A percentile compares a stretch with the other conserved stretches of the same genome.
These are phyloP conservation scores for Ctenochaetus hawaiiensis DNA, from an alignment of 2,797 vertebrate species.

Conservation along the genomic window DNA sequence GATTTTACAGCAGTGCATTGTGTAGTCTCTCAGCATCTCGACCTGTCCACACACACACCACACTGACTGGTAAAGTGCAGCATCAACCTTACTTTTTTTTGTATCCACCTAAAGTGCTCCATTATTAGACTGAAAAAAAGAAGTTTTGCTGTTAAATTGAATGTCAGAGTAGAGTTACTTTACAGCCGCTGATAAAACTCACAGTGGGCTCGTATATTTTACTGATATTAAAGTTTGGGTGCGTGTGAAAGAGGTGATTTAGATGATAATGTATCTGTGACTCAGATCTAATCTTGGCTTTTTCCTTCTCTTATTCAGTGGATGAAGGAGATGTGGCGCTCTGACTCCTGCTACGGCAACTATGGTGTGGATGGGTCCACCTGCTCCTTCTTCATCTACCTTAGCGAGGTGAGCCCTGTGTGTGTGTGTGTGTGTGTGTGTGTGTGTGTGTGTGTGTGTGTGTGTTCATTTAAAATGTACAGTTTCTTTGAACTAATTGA, in stretches of 20 bases:
- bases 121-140: slow-evolving; percentile 5
- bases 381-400: slow-evolving; percentile 99
- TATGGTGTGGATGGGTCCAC: slow-evolving; percentile 98
- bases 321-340: slow-evolving; percentile 99
- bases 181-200: slow-evolving; percentile 1
- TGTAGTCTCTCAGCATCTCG: slow-evolving; percentile 1
- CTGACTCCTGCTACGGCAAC: slow-evolving; percentile 93
- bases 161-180: not conserved
- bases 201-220: not conserved
- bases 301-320: slow-evolving; percentile 85
- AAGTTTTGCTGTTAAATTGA: not conserved
- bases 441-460: too few relatives aligned
- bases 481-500: too few relatives aligned
- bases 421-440: slow-evolving; percentile 1
- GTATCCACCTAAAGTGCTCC: not conserved
- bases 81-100: not conserved
- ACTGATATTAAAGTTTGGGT: slow-evolving; percentile 1
- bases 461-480: too few relatives aligned
- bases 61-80: slow-evolving; percentile 1
- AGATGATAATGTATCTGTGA: not conserved
- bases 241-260: not conserved
- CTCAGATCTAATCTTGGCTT: not conserved
- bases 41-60: not conserved
- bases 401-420: slow-evolving; percentile 93
- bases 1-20: slow-evolving; percentile 8